These are phyloP conservation scores for Dysdera silvatica DNA, from an alignment of 1,140 invertebrate species.

Conservation along the genomic window DNA sequence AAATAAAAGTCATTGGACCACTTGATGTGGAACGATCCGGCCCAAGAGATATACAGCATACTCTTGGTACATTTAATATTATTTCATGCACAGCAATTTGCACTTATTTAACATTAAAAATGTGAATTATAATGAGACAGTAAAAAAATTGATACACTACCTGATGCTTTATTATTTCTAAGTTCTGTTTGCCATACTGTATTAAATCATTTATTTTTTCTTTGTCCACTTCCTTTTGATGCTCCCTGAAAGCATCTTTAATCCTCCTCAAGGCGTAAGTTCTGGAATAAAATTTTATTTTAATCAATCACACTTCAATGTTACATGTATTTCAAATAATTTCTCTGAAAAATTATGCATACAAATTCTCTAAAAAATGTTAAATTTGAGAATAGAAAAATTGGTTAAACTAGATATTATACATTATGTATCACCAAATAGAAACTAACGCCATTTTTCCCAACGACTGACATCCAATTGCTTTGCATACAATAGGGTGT, in stretches of 20 bases:
- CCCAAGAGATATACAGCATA: too few relatives aligned
- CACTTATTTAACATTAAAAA: not conserved
- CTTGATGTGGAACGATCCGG: too few relatives aligned
- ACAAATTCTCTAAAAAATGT: not conserved
- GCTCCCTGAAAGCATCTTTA: conserved; percentile 41
- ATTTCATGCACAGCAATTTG: too few relatives aligned
- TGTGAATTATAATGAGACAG: not conserved
- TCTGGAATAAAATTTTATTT: conserved; percentile 34
- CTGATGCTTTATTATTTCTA: conserved; percentile 44
- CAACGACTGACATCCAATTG: too few relatives aligned
- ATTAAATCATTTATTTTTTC: conserved; percentile 37
- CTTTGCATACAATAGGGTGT: too few relatives aligned
- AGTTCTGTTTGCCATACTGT: conserved; percentile 38
- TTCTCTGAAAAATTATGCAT: not conserved
- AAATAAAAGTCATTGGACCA: too few relatives aligned
- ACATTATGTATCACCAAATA: not conserved
- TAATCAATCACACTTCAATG: not conserved
- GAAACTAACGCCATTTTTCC: not conserved
- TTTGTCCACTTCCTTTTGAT: conserved; percentile 38
- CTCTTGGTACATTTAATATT: too few relatives aligned
- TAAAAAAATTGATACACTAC: conserved; percentile 29
- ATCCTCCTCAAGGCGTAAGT: conserved; percentile 41
- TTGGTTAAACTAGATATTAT: not conserved
- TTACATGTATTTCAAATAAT: not conserved
- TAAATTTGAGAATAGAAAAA: not conserved